Evolutionary conservation across 2,888 invertebrate genomes (phyloP), one percentile per base, ranked within the genome.

Genomic region (Deilephila porcellus): DNA sequence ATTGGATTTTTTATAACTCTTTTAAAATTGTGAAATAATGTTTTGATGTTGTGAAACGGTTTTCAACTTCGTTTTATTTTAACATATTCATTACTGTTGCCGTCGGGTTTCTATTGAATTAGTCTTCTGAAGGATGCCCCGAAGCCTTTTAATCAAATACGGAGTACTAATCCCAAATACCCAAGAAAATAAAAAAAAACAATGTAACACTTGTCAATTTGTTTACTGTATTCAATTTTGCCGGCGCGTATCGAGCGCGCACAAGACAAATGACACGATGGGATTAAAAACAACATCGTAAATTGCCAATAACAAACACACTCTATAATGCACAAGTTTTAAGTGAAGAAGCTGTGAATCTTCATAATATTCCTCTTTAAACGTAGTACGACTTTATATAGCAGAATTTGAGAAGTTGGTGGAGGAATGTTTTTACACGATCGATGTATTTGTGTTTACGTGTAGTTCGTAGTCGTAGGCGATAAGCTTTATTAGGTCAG

Each of bases 401-500:
- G 56, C 56, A 17, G n/a, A 56, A 56, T n/a, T 56, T 56, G 56
- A n/a, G n/a, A 56, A 56, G 56, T 56, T 56, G 56, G 14, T n/a
- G 14, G n/a, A 6, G 56, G 14, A 56, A 56, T 56, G 19, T 56
- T 56, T 56, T 56, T 56, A 56, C n/a, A 56, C 56, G 56, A 56
- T 11, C 56, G 17, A n/a, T 56, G 56, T 56, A 56, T 56, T 56
- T n/a, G 56, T 56, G 56, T 56, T 56, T 56, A 56, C 56, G 56
- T 56, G 56, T 56, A n/a, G 6, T 8, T 32, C 5, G 32, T 37
- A 6, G 37, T 34, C 3, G 32, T 19, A 37, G 7, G n/a, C n/a
- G n/a, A 63, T 63, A 34, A n/a, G 37, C 7, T 63, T 34, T 37
- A 37, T 63, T 63, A 37, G 34, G 34, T 63, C 32, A 62, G 62